Conservation (phyloP, 2,888 invertebrate species). For the Spilarctia lutea region DNA sequence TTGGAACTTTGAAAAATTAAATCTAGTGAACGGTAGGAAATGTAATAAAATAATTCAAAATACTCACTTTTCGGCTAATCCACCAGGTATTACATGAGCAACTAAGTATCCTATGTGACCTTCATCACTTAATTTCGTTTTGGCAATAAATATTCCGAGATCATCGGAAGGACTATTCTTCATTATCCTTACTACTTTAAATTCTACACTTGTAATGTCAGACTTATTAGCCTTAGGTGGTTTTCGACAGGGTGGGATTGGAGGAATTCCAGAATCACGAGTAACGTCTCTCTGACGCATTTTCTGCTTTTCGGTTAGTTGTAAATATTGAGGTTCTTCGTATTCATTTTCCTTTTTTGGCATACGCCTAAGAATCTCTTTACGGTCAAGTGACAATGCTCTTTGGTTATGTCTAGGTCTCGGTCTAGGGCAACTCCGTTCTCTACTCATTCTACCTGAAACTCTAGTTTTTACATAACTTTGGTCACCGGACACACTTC, state of each 20-base stretch:
- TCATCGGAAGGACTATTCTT: slow-evolving; percentile 87
- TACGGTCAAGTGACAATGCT: slow-evolving; percentile 85
- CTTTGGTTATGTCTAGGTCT: slow-evolving; percentile 79
- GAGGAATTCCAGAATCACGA: slow-evolving; percentile 80
- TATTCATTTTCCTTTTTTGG: slow-evolving; percentile 74
- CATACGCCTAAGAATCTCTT: slow-evolving; percentile 83
- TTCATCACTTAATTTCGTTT: slow-evolving; percentile 87
- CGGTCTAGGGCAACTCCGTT: slow-evolving; percentile 71
- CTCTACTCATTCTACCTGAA: slow-evolving; percentile 78
- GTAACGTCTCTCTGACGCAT: slow-evolving; percentile 80
- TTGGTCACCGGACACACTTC: slow-evolving; percentile 84
- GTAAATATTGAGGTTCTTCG: slow-evolving; percentile 79
- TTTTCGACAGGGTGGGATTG: slow-evolving; percentile 81
- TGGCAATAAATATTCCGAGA: slow-evolving; percentile 91
- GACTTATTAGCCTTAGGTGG: slow-evolving; percentile 66
- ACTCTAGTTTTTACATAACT: slow-evolving; percentile 72
- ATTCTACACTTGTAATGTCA: slow-evolving; percentile 70
- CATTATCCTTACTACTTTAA: slow-evolving; percentile 85
- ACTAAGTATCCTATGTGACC: slow-evolving; percentile 89
- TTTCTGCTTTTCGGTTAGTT: slow-evolving; percentile 82
- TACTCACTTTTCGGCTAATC: slow-evolving; percentile 89
- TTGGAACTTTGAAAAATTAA: no score
- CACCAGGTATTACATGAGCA: slow-evolving; percentile 90
- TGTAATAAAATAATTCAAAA: neutral
- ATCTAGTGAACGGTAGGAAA: neutral